Evolutionary conservation across 2,113 vertebrate species (phyloP).

Genomic region (Talpa occidentalis): DNA sequence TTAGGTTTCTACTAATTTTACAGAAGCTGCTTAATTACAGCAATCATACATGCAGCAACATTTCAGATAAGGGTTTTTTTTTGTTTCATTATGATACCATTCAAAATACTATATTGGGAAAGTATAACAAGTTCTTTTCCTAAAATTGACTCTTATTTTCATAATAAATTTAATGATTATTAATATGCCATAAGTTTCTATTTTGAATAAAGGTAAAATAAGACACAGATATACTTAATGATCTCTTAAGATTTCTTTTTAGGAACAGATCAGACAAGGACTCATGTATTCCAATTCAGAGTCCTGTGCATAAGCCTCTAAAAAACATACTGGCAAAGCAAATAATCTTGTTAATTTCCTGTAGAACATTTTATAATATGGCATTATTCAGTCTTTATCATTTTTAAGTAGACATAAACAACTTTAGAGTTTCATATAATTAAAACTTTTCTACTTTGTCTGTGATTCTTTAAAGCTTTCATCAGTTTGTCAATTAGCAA

Average conservation of each 20-base stretch:
- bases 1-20: slow-evolving; percentile 13
- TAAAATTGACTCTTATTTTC: background rate
- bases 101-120: slow-evolving; percentile 23
- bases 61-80: background rate
- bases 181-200: background rate
- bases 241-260: background rate
- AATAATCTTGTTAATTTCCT: slow-evolving; percentile 49
- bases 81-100: background rate
- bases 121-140: background rate
- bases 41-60: background rate
- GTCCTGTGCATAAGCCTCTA: background rate
- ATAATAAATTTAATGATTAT: slow-evolving; percentile 44
- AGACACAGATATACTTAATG: background rate
- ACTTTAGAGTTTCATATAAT: slow-evolving; percentile 51
- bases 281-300: background rate
- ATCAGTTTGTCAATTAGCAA: slow-evolving; percentile 63
- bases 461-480: slow-evolving; percentile 47
- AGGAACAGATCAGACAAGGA: background rate
- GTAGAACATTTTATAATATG: background rate
- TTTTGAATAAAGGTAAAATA: background rate
- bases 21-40: background rate
- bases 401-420: slow-evolving; percentile 50
- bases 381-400: background rate
- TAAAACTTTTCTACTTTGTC: slow-evolving; percentile 53
- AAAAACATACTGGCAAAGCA: background rate